These are phyloP conservation scores for Labia minor DNA, from an alignment of 2,888 invertebrate genomes.

Conservation along the genomic window DNA sequence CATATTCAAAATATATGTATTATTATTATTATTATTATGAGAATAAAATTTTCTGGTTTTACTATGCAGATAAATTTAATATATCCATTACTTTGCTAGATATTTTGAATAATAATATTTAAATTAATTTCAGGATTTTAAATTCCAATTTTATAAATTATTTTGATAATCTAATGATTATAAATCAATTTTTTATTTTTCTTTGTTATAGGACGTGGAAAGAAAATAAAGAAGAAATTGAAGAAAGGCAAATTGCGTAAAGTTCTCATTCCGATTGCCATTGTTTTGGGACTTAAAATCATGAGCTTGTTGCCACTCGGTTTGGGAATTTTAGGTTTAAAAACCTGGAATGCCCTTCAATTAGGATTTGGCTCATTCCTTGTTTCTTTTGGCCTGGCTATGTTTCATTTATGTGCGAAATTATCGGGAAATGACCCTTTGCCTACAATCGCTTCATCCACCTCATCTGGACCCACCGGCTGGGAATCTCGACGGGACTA, in stretches of 20 bases:
- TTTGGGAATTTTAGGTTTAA: slow-evolving; percentile 72
- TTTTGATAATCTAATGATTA: too few species aligned
- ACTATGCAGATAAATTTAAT: too few species aligned
- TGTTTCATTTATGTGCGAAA: slow-evolving; percentile 84
- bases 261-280: slow-evolving; percentile 73
- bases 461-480: slow-evolving; percentile 17
- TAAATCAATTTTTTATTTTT: not conserved
- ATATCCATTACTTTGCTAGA: too few species aligned
- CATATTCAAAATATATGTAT: too few species aligned
- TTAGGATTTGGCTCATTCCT: slow-evolving; percentile 82
- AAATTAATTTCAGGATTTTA: too few species aligned
- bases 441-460: slow-evolving; percentile 20
- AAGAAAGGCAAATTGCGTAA: slow-evolving; percentile 63
- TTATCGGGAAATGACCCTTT: slow-evolving; percentile 53
- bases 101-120: too few species aligned
- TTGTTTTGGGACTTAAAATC: slow-evolving; percentile 74
- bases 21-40: too few species aligned
- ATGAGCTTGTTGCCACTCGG: slow-evolving; percentile 78
- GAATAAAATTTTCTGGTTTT: too few species aligned
- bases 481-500: slow-evolving; percentile 15
- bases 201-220: not conserved
- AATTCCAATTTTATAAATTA: too few species aligned
- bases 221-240: slow-evolving; percentile 3
- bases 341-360: slow-evolving; percentile 81
- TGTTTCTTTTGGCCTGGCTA: slow-evolving; percentile 71